Percentiles rank a stretch among this genome's conserved stretches.
phyloP scores from a whole-genome alignment of 2,113 vertebrate genomes.

The Oryzias javanicus region DNA sequence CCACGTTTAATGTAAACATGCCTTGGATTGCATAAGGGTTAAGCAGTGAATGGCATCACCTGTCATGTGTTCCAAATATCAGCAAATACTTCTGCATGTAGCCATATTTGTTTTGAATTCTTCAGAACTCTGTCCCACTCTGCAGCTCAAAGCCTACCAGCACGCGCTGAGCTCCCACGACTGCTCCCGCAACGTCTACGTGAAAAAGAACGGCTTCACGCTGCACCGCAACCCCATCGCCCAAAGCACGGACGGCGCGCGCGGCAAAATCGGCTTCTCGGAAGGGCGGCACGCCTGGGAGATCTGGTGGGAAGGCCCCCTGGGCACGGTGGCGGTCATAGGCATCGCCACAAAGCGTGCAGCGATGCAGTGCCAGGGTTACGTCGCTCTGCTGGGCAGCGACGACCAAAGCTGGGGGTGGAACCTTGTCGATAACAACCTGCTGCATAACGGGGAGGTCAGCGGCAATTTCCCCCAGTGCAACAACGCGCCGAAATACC shows the following conservation, averaged over 20 bases:
- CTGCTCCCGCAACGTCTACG: constrained; percentile 97
- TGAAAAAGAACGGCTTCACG: constrained; percentile 98
- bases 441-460: constrained; percentile 96
- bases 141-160: constrained; percentile 90
- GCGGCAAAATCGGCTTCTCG: constrained; percentile 95
- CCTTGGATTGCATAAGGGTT: too few species aligned
- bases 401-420: constrained; percentile 99
- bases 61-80: too few species aligned
- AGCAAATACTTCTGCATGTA: too few species aligned
- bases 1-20: too few species aligned
- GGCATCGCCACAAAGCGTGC: constrained; percentile 96
- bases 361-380: constrained; percentile 96
- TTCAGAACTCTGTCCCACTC: background rate
- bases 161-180: constrained; percentile 96
- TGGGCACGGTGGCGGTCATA: constrained; percentile 96
- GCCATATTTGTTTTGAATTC: background rate
- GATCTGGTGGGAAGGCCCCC: constrained; percentile 98
- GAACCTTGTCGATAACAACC: constrained; percentile 99
- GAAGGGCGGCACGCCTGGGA: constrained; percentile 98
- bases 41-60: too few species aligned
- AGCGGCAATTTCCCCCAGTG: constrained; percentile 98
- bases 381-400: constrained; percentile 93
- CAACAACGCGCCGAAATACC: constrained; percentile 98
- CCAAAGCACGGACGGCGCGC: constrained; percentile 96
- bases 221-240: constrained; percentile 98